Base-by-base conservation (phyloP, 1,140 invertebrate genomes). In the Calephelis virginiensis region DNA sequence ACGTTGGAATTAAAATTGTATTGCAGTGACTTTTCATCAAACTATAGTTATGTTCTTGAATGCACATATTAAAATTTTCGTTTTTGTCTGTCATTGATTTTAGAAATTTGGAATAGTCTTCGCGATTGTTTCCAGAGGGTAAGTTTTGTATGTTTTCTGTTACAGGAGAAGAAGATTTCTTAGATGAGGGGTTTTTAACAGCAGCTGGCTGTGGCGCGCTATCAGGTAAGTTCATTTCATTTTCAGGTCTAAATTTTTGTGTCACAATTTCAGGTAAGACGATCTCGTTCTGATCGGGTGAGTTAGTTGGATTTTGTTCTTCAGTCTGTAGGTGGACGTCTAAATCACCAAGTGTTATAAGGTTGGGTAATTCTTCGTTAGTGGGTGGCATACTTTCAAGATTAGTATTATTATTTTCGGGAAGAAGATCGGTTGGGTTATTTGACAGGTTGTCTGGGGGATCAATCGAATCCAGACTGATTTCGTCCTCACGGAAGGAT, bases 11-110 rank as follows among this genome's bases (percentile, higher is more conserved):
- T 6, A 74, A 0, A 8, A 77, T 73, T 0, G 56, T 66, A 49
- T 73, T 72, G 17, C 38, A 61, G 6, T 17, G 9, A 43, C 50
- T 37, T 59, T 72, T 68, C 6, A 64, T 7, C 2, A 77, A 14
- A 3, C 11, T 61, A 62, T 68, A 69, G 46, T 74, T 77, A 43
- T 74, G 67, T 68, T 77, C 72, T 61, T 50, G 12, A 14, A 74
- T 67, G 1, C 53, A 17, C 0, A 68, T 68, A 48, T 73, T 73
- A 61, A 65, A 67, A 9, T 1, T 59, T 45, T 59, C 50, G 12
- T 69, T 61, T 48, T 66, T 64, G 37, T 67, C 59, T 1, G 63
- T 45, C 13, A 68, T 38, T 14, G 49, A 17, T 66, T 72, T 75
- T 9, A 70, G 12, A 37, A 68, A 72, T 13, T 63, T 47, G 13